Evolutionary conservation across 2,113 vertebrate genomes (phyloP).

Genomic region (Tringa solitaria): DNA sequence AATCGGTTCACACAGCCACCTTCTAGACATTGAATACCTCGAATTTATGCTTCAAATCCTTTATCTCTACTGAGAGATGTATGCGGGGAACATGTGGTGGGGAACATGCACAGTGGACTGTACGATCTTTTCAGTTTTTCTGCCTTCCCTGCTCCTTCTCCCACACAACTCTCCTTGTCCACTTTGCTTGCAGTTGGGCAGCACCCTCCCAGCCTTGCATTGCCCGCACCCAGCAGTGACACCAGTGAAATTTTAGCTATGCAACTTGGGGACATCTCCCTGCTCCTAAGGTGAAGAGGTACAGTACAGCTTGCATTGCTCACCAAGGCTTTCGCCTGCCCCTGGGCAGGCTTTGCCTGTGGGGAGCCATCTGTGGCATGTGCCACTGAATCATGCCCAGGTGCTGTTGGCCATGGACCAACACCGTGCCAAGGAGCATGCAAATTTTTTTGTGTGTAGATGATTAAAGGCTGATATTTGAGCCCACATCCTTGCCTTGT

Average conservation of each 20-base stretch:
- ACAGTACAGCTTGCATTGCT: background rate
- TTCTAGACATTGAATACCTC: background rate
- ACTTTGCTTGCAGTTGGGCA: background rate
- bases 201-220: background rate
- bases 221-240: background rate
- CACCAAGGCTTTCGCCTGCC: background rate
- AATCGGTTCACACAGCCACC: background rate
- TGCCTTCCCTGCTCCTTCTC: background rate
- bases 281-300: background rate
- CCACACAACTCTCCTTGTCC: background rate
- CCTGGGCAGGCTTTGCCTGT: background rate
- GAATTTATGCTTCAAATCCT: background rate
- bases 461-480: background rate
- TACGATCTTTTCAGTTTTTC: background rate
- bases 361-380: background rate
- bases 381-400: background rate
- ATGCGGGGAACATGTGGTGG: background rate
- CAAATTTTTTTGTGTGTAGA: background rate
- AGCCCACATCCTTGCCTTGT: background rate
- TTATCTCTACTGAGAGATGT: background rate
- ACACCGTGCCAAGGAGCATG: background rate
- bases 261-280: no score
- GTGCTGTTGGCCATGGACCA: background rate
- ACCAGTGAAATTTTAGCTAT: background rate
- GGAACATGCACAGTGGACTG: rapidly evolving